Percentiles rank a stretch among this genome's conserved stretches.
phyloP scores from a whole-genome alignment of 37 sponge, comb jelly and placozoan species.

The Aplysina aerophoba region DNA sequence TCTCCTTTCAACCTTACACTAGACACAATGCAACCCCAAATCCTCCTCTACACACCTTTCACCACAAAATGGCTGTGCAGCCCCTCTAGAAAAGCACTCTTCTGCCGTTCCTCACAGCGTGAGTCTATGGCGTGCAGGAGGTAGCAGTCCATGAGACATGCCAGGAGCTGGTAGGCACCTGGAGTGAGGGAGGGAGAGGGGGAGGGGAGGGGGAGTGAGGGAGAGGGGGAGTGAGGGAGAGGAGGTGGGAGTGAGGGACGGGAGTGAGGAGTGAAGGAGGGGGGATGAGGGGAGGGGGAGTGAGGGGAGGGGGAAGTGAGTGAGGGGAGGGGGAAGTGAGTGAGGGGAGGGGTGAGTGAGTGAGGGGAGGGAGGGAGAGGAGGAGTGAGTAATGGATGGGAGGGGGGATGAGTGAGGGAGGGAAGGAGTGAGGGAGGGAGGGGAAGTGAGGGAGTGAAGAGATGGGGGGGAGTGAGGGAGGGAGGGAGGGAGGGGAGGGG shows the following conservation, averaged over 20 bases:
- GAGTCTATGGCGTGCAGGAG: conserved; percentile 72
- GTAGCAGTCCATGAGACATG: conserved; percentile 81
- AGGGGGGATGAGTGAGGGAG: no score
- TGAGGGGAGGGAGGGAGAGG: no score
- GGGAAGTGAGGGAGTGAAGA: no score
- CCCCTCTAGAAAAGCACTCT: conserved; percentile 35
- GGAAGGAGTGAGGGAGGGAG: no score
- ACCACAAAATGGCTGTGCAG: neutral
- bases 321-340: no score
- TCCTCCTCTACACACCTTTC: neutral
- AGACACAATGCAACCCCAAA: no score
- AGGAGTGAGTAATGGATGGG: no score
- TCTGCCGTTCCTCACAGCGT: conserved; percentile 46
- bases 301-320: neutral
- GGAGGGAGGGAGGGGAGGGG: no score
- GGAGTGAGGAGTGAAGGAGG: neutral
- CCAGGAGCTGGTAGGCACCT: conserved; percentile 78
- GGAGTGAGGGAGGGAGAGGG: neutral
- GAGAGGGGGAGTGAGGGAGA: no score
- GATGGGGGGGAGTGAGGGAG: no score
- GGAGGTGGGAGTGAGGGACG: neutral
- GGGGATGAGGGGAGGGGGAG: neutral
- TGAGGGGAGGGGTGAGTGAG: no score
- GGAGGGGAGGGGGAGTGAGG: neutral
- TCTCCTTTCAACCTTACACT: no score